These are phyloP conservation scores for Limnodromus scolopaceus DNA, from an alignment of 2,797 vertebrate species.

Conservation along the genomic window DNA sequence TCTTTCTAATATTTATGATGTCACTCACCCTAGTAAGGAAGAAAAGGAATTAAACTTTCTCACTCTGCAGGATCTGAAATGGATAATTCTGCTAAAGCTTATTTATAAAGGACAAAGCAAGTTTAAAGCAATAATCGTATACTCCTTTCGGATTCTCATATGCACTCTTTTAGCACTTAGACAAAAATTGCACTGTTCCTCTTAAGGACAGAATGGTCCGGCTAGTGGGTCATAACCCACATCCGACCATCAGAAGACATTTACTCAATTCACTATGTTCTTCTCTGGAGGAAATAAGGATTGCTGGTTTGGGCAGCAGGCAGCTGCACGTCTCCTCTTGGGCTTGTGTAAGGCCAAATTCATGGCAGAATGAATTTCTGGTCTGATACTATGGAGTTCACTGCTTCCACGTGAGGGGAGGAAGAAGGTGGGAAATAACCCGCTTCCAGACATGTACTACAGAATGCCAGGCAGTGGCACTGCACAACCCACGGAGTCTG, in stretches of 20 bases:
- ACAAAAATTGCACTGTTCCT: neutral
- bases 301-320: neutral
- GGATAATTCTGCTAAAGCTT: neutral
- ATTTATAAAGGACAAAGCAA: neutral
- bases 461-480: neutral
- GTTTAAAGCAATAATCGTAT: neutral
- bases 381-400: neutral
- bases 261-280: neutral
- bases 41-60: neutral
- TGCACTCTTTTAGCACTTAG: neutral
- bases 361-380: neutral
- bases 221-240: neutral
- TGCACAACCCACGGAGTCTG: neutral
- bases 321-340: neutral
- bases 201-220: neutral
- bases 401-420: fast-evolving
- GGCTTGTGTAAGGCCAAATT: neutral
- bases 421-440: neutral
- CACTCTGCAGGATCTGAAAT: neutral
- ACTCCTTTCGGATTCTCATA: neutral
- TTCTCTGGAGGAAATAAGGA: neutral
- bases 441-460: neutral
- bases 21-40: neutral
- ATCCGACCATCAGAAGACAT: neutral
- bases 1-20: neutral